These are phyloP conservation scores for Muscina levida DNA, from an alignment of 2,888 invertebrate species.

Conservation along the genomic window DNA sequence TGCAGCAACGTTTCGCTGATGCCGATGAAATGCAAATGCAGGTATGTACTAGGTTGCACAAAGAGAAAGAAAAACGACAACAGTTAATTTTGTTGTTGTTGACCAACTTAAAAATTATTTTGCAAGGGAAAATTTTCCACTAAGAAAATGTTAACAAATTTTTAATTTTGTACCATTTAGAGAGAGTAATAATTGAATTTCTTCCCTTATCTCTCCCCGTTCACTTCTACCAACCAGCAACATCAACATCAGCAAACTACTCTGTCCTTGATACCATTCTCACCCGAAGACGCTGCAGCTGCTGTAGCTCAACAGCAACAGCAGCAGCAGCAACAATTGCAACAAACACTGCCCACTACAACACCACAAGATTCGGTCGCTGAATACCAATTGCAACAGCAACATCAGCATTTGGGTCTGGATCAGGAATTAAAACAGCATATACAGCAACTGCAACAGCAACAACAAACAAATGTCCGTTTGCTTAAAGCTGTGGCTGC, in stretches of 20 bases:
- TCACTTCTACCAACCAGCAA: too few species aligned
- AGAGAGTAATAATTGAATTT: too few species aligned
- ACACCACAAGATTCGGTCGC: conserved; percentile 56
- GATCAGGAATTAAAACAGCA: conserved; percentile 76
- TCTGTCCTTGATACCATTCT: conserved; percentile 77
- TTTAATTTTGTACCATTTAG: too few species aligned
- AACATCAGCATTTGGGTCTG: conserved; percentile 73
- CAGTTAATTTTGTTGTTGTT: too few species aligned
- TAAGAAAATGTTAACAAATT: too few species aligned
- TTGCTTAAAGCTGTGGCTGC: conserved; percentile 76
- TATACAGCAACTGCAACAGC: conserved; percentile 73
- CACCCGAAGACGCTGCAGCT: conserved; percentile 73
- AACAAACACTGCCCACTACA: conserved; percentile 71
- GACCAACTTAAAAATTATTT: too few species aligned
- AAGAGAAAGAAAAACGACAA: too few species aligned
- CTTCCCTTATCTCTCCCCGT: too few species aligned
- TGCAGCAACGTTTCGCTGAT: conserved; percentile 79
- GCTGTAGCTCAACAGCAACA: conserved; percentile 71
- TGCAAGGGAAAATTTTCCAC: too few species aligned
- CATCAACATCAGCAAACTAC: conserved; percentile 79
- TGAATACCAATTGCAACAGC: conserved; percentile 73
- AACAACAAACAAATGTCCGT: conserved; percentile 76
- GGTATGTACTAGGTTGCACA: conserved; percentile 63
- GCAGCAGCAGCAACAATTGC: conserved; percentile 70
- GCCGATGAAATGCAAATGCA: conserved; percentile 80